These are phyloP conservation scores for Tenthredo mesomela DNA, from an alignment of 2,888 invertebrate species.

Conservation along the genomic window DNA sequence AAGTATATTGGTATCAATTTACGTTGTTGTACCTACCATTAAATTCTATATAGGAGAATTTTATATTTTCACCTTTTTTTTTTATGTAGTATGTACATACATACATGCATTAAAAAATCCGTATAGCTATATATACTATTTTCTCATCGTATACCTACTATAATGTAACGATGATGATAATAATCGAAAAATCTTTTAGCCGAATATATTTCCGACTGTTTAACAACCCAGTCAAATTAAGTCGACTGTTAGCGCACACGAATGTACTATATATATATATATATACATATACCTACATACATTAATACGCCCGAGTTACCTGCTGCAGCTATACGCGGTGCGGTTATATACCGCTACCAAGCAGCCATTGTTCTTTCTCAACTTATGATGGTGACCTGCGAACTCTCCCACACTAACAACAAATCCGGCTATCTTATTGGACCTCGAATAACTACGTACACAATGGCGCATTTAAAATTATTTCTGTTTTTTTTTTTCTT, in stretches of 20 bases:
- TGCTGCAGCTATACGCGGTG: neutral
- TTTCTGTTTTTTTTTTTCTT: neutral
- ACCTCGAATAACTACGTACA: slow-evolving; percentile 23
- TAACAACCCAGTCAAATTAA: slow-evolving; percentile 3
- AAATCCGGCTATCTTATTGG: slow-evolving; percentile 34
- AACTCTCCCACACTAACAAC: slow-evolving; percentile 71
- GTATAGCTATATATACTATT: too few relatives aligned
- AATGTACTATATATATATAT: neutral
- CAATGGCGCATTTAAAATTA: slow-evolving; percentile 4
- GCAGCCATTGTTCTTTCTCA: slow-evolving; percentile 50
- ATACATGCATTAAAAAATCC: too few relatives aligned
- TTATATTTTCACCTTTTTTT: too few relatives aligned
- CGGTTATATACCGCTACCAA: slow-evolving; percentile 13
- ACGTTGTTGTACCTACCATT: too few relatives aligned
- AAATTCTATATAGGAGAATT: too few relatives aligned
- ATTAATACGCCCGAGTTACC: slow-evolving; percentile 16
- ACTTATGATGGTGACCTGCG: slow-evolving; percentile 70
- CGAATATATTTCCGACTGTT: neutral
- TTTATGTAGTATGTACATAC: too few relatives aligned
- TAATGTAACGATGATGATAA: too few relatives aligned
- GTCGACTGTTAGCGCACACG: neutral
- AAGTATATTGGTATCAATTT: too few relatives aligned
- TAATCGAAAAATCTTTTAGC: too few relatives aligned
- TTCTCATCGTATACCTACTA: too few relatives aligned
- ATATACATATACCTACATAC: neutral